Evolutionary conservation across 1,140 invertebrate genomes (phyloP), one percentile per base, ranked within the genome.

Genomic region (Papilio polytes): DNA sequence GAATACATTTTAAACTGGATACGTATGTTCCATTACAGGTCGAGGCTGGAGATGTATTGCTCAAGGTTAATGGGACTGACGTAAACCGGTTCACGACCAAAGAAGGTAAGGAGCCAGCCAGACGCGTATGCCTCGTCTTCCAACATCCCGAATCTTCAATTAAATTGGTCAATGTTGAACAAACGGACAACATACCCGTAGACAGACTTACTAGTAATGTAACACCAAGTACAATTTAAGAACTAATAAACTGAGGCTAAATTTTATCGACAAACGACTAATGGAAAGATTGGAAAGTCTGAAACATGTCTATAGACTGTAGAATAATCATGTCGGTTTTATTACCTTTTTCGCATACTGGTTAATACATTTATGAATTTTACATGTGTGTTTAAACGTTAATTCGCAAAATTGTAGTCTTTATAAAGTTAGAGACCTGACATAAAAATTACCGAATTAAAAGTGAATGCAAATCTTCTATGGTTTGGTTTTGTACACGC

Each of bases 21-120:
- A 81, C 80, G 87, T 85, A 80, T 86, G 85, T 93, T 90, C 91
- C 91, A 94, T 97, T 97, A 85, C 96, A 98, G 98, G 97, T 99
- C 84, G 97, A 98, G 96, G 97, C 98, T 86, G 98, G 98, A 84
- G 98, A 99, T 96, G 97, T 99, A 89, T 98, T 99, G 94, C 96
- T 98, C 92, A 98, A 98, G 96, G 97, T 99, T 89, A 99, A 99
- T 96, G 98, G 98, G 95, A 97, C 97, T 89, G 97, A 98, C 96
- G 98, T 99, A 85, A 97, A 98, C 95, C 97, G 97, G 94, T 97
- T 98, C 90, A 98, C 97, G 92, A 98, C 98, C 86, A 98, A 98
- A 96, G 98, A 98, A 97, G 98, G 98, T 98, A 91, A 94, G 90
- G 88, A 89, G 87, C 87, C 83, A 88, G 89, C 87, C 87, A 91